Evolutionary conservation across 2,888 invertebrate genomes (phyloP), one percentile per base, ranked within the genome.

Genomic region (Anticlea derivata): DNA sequence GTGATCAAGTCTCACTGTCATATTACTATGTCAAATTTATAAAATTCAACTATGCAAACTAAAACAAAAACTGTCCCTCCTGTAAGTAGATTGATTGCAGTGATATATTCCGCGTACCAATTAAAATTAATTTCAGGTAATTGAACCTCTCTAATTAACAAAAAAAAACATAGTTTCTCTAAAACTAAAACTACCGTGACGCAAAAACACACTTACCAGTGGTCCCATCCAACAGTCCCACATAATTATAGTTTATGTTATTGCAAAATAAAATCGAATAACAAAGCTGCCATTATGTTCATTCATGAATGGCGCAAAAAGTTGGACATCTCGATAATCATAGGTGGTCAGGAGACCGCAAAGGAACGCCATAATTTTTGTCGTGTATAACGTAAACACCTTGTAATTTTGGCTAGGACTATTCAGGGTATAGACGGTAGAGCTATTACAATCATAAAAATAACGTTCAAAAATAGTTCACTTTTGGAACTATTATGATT

Each of bases 301-400:
- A 84, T 87, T 83, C 83, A 84, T 74, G 77, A 83, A 76, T 70
- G 68, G 70, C 68, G 72, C 75, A 84, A 84, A 86, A 86, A 83
- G 73, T 70, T 63, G 64, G 71, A 74, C 73, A 74, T 74, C 65
- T 65, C 63, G 73, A 73, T 85, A 83, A 86, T 85, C 72, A 83
- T 82, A 76, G 79, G 77, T 77, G 78, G 76, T 73, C 70, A 66
- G 68, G 63, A 70, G 63, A 70, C 75, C 72, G 69, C 77, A 79
- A 81, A 79, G 74, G 72, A 70, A 70, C 72, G 69, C 77, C 70
- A 80, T 81, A 78, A 76, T 82, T 83, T 83, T 77, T 85, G 83
- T 83, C 82, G 77, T 81, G 74, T 78, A 73, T 64, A 78, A 76
- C 77, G 70, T 80, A 86, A 86, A 81, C 82, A 85, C 79, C 75